phyloP scores from a whole-genome alignment of 2,797 vertebrate species.

The Paratrypauchen microcephalus region DNA sequence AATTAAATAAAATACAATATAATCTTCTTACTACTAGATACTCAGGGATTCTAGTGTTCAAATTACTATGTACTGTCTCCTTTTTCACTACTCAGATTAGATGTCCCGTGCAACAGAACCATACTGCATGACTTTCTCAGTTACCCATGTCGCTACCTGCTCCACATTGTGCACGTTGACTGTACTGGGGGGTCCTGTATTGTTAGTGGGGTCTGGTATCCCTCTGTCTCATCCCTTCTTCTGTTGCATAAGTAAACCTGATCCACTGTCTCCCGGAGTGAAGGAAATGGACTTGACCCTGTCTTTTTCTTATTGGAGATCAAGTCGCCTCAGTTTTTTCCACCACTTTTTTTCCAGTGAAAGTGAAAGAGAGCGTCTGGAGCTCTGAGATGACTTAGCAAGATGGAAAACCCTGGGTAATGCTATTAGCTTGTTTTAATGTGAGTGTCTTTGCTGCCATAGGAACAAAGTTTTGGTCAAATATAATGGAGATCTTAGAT shows the following conservation, averaged over 20 bases:
- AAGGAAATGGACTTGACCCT: slow-evolving; percentile 49
- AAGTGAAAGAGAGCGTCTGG: slow-evolving; percentile 12
- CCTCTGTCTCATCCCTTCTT: slow-evolving; percentile 39
- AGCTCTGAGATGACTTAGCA: slow-evolving; percentile 22
- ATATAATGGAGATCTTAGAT: slow-evolving; percentile 92
- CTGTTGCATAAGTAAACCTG: slow-evolving; percentile 55
- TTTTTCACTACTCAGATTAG: slow-evolving; percentile 48
- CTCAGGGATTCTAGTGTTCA: slow-evolving; percentile 12
- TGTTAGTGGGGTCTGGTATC: slow-evolving; percentile 39
- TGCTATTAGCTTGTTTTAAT: slow-evolving; percentile 11
- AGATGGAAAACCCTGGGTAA: slow-evolving; percentile 6
- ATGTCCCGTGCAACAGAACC: slow-evolving; percentile 24
- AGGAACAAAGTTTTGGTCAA: slow-evolving; percentile 90
- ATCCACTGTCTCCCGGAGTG: slow-evolving; percentile 51
- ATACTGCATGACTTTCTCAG: slow-evolving; percentile 23
- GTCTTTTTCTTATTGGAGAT: slow-evolving; percentile 22
- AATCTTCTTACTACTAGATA: background rate
- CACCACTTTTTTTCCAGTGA: slow-evolving; percentile 17
- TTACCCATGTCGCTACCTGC: slow-evolving; percentile 55
- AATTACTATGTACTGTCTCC: slow-evolving; percentile 22
- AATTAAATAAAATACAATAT: slow-evolving; percentile 5
- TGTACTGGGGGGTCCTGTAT: slow-evolving; percentile 26
- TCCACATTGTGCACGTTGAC: slow-evolving; percentile 33
- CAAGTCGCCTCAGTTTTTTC: slow-evolving; percentile 16
- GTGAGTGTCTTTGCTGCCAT: slow-evolving; percentile 23